Conservation (phyloP, 2,888 invertebrate species). For the Branchellion lobata region DNA sequence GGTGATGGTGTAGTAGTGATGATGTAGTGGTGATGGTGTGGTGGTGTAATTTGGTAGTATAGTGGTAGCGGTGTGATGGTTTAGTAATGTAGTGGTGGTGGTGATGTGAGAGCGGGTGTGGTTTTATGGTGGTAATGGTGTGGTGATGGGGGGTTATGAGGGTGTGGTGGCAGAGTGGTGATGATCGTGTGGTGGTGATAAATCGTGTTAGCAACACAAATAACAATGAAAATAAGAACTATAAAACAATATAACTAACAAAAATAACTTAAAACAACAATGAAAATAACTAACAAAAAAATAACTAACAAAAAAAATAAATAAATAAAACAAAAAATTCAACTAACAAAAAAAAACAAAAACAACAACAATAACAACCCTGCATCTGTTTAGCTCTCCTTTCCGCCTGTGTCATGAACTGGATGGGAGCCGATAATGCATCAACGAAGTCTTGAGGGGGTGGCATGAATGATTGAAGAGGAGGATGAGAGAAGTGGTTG, state of each 20-base stretch:
- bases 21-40: too few relatives aligned
- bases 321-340: too few relatives aligned
- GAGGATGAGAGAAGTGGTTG: too few relatives aligned
- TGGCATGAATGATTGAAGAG: neutral
- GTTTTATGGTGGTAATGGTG: too few relatives aligned
- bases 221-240: neutral
- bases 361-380: constrained; percentile 62
- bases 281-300: too few relatives aligned
- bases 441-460: constrained; percentile 79
- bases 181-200: neutral
- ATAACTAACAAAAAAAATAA: neutral
- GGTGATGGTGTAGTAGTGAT: too few relatives aligned
- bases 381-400: constrained; percentile 83
- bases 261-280: too few relatives aligned
- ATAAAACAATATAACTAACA: neutral
- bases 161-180: too few relatives aligned
- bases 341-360: too few relatives aligned
- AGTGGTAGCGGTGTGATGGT: too few relatives aligned
- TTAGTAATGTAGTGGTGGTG: neutral
- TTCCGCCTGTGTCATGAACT: constrained; percentile 70
- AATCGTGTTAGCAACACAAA: neutral
- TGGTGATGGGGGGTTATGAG: too few relatives aligned
- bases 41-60: too few relatives aligned
- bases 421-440: constrained; percentile 83
- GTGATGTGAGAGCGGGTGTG: neutral